phyloP scores from a whole-genome alignment of 2,113 vertebrate genomes.

The Oxygymnocypris stewartii region DNA sequence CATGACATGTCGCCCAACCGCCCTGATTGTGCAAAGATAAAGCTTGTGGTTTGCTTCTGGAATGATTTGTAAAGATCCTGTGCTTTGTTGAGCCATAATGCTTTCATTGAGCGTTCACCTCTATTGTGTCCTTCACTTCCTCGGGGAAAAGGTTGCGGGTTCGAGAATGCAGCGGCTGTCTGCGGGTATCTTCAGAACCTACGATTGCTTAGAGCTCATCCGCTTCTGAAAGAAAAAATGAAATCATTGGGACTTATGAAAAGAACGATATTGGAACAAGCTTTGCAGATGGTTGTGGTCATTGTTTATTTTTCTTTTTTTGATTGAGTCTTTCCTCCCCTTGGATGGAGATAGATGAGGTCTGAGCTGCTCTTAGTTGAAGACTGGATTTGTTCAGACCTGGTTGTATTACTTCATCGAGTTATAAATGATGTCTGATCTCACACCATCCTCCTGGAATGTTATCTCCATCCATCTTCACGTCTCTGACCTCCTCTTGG shows the following conservation, averaged over 20 bases:
- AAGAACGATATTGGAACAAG: slow-evolving; percentile 13
- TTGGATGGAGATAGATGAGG: slow-evolving; percentile 9
- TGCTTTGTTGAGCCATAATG: not conserved
- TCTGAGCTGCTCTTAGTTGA: not conserved
- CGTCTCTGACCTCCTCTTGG: slow-evolving; percentile 6
- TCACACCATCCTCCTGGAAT: slow-evolving; percentile 17
- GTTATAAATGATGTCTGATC: slow-evolving; percentile 41
- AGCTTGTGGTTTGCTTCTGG: slow-evolving; percentile 15
- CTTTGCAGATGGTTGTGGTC: not conserved
- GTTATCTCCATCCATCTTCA: slow-evolving; percentile 42
- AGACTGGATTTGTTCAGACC: slow-evolving; percentile 1
- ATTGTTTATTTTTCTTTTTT: not conserved
- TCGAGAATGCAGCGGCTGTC: not conserved
- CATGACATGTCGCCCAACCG: slow-evolving; percentile 28
- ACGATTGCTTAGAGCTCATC: not conserved
- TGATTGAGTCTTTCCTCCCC: not conserved
- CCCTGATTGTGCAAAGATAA: not conserved
- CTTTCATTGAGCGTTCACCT: not conserved
- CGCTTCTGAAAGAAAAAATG: not conserved
- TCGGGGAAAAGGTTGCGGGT: not conserved
- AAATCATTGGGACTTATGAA: not conserved
- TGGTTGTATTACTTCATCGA: slow-evolving; percentile 33
- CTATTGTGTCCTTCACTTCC: not conserved
- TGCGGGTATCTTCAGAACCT: not conserved
- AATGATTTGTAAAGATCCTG: not conserved